These are phyloP conservation scores for Halocaridina rubra DNA, from an alignment of 2,888 invertebrate species.

Conservation along the genomic window DNA sequence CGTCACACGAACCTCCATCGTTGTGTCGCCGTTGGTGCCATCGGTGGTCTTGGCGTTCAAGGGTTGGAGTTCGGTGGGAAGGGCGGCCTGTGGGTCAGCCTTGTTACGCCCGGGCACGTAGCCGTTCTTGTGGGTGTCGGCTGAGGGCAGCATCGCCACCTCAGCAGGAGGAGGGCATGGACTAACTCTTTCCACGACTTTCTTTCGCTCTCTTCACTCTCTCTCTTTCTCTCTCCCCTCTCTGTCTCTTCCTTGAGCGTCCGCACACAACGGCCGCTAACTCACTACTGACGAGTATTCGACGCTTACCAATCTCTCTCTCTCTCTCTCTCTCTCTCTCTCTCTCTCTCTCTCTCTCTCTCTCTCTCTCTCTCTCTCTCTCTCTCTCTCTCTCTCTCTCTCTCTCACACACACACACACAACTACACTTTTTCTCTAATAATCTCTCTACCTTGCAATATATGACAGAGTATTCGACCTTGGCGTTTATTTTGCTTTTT, in stretches of 20 bases:
- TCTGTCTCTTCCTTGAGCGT: constrained; percentile 22
- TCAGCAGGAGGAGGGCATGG: constrained; percentile 29
- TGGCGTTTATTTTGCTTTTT: no score
- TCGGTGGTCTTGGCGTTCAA: constrained; percentile 30
- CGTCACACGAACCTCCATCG: constrained; percentile 36
- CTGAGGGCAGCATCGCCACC: constrained; percentile 39
- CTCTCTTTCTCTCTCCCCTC: no score
- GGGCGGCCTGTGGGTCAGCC: constrained; percentile 39
- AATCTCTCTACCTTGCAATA: no score
- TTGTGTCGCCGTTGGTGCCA: constrained; percentile 7
- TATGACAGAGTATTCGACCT: no score
- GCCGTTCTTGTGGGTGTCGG: constrained; percentile 55
- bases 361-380: neutral
- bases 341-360: neutral
- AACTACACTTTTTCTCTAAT: no score
- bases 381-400: neutral
- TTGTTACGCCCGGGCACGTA: constrained; percentile 48
- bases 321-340: neutral
- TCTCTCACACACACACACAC: no score
- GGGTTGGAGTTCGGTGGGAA: constrained; percentile 40
- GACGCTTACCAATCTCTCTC: neutral
- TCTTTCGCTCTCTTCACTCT: no score
- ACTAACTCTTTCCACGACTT: neutral
- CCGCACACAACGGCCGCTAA: constrained; percentile 39
- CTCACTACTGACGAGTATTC: constrained; percentile 43